A percentile compares a stretch with the other conserved stretches of the same genome.
phyloP scores from a whole-genome alignment of 2,888 invertebrate genomes.

The Mythimna loreyi region DNA sequence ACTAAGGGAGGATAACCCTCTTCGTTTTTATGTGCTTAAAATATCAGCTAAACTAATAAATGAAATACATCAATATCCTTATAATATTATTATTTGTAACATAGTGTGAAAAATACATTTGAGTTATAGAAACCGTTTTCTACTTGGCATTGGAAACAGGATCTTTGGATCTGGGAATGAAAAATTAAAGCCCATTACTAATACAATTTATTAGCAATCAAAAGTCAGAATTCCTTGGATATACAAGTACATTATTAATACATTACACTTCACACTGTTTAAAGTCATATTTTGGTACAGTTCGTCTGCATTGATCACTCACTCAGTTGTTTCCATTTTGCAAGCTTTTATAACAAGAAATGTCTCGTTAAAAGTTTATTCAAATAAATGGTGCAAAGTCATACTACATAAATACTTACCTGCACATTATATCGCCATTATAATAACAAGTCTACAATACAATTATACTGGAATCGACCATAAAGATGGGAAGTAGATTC shows the following conservation, averaged over 20 bases:
- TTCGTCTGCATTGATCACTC: slow-evolving; percentile 81
- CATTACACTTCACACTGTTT: slow-evolving; percentile 80
- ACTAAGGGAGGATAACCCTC: no score
- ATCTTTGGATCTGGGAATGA: slow-evolving; percentile 85
- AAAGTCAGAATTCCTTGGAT: slow-evolving; percentile 63
- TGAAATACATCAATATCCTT: slow-evolving; percentile 40
- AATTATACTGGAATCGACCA: slow-evolving; percentile 33
- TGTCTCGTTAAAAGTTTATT: slow-evolving; percentile 71
- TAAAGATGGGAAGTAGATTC: slow-evolving; percentile 39
- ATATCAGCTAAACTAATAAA: slow-evolving; percentile 27
- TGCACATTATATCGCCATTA: slow-evolving; percentile 51
- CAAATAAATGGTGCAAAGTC: slow-evolving; percentile 50
- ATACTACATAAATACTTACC: slow-evolving; percentile 72
- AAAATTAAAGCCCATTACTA: slow-evolving; percentile 75
- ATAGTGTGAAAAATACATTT: slow-evolving; percentile 12
- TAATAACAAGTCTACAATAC: slow-evolving; percentile 37
- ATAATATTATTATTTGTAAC: slow-evolving; percentile 49
- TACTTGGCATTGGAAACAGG: slow-evolving; percentile 77
- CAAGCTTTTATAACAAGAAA: slow-evolving; percentile 88
- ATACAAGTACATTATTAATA: slow-evolving; percentile 75
- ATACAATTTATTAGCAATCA: slow-evolving; percentile 82
- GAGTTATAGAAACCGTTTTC: slow-evolving; percentile 40
- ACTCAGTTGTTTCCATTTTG: slow-evolving; percentile 85
- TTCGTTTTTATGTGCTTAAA: no score
- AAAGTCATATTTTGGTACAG: slow-evolving; percentile 69